Evolutionary conservation across 2,113 vertebrate genomes (phyloP).

Genomic region (Dipodomys merriami): DNA sequence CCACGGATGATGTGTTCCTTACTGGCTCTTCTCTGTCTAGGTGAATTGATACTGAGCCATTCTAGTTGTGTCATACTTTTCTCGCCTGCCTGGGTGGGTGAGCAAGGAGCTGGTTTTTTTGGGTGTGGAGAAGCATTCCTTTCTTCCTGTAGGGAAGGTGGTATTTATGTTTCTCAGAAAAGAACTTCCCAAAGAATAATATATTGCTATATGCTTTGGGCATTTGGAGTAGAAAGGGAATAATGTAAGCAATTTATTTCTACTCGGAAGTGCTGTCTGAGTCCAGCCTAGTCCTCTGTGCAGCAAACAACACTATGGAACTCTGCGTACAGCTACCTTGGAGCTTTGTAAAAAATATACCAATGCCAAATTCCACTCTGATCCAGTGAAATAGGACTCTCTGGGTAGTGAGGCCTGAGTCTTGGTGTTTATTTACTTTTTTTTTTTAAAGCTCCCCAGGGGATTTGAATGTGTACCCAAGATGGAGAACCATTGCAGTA

Average conservation of each 20-base stretch:
- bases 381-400: background rate
- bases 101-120: slow-evolving; percentile 72
- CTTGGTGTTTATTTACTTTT: background rate
- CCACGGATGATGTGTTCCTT: background rate
- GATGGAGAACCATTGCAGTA: background rate
- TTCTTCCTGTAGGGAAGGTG: slow-evolving; percentile 77
- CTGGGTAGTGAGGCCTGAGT: background rate
- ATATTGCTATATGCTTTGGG: slow-evolving; percentile 66
- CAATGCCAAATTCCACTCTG: background rate
- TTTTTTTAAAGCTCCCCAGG: slow-evolving; percentile 34
- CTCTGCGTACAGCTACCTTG: slow-evolving; percentile 35
- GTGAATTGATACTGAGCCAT: slow-evolving; percentile 53
- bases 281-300: slow-evolving; percentile 6
- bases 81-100: slow-evolving; percentile 66
- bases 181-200: slow-evolving; percentile 74
- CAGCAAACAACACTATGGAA: background rate
- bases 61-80: slow-evolving; percentile 64
- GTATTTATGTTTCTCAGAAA: slow-evolving; percentile 79
- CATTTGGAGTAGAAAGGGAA: slow-evolving; percentile 64
- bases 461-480: slow-evolving; percentile 15
- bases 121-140: slow-evolving; percentile 78
- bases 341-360: slow-evolving; percentile 18
- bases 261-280: slow-evolving; percentile 64
- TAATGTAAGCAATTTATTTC: slow-evolving; percentile 62
- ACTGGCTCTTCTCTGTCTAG: background rate